Evolutionary conservation across 1,140 invertebrate genomes (phyloP), one percentile per base, ranked within the genome.

Genomic region (Wiebesia pumilae): DNA sequence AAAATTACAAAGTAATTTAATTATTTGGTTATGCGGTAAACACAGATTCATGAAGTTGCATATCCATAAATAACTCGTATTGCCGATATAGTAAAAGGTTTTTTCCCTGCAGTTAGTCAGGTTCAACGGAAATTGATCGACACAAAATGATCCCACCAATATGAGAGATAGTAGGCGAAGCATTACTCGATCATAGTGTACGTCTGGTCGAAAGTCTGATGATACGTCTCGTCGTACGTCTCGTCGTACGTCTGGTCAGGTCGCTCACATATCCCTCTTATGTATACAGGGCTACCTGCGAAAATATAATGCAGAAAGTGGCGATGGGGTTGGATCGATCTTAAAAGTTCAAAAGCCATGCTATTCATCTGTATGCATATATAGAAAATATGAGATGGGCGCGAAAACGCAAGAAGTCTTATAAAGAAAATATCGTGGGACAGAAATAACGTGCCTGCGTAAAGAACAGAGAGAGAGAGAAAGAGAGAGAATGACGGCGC

Each of bases 281-380:
- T 38, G 78, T 21, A 27, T 62, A 27, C 0, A 35, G 27, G 47
- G 7, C 65, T 12, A 16, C 35, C 33, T 3, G 79, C 35, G 54
- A 82, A 54, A 73, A 58, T n/a, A 47, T 58, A 62, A 62, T 21
- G 40, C 24, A 62, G 9, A 79, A 10, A 78, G 27, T 33, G 47
- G 3, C n/a, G 43, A 78, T 30, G 19, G 67, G 3, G 47, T 47
- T 12, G 47, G 58, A 0, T 0, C 21, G 54, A 4, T 1, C 35
- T 78, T 78, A 67, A 84, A 84, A 84, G 79, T 84, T 84, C 83
- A 79, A 84, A 78, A 75, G 69, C 71, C 82, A n/a, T 69, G 81
- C 38, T 35, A 14, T 14, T 2, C 2, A 0, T 58, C 35, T 12
- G 12, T 54, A 30, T 35, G 40, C 47, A 30, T 35, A 80, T 6